Base-by-base conservation (phyloP, 2,797 vertebrate species). In the Sternotherus odoratus region DNA sequence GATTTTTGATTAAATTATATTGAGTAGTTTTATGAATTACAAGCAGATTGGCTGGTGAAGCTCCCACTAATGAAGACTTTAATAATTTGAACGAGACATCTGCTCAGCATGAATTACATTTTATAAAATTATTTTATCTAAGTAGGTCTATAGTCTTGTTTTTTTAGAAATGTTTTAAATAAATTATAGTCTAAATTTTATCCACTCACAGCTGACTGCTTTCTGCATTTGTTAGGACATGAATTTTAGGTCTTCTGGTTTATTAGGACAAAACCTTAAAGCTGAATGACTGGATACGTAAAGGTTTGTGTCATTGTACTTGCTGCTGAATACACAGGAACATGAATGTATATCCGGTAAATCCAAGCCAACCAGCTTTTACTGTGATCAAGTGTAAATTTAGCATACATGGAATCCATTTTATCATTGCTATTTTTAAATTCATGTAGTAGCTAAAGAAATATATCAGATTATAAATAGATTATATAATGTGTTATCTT, bases 1-100 rank as follows among this genome's bases (percentile, higher is more conserved):
- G 15, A 49, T 53, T 93, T 88, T 93, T 93, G 36, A 88, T 94
- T 92, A 83, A 88, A 15, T 94, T 79, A 63, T 54, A 79, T 26
- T 85, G 28, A 53, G 3, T 87, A 83, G 66, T 28, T 63, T 56
- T 80, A 0, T 92, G 82, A 95, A 88, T 96, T 93, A 86, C 36
- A 77, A 56, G 83, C 87, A 85, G 66, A 83, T 60, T 87, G 53
- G 6, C 28, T 78, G 48, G 6, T 93, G 69, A 53, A 85, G 46
- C 33, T 87, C 86, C 51, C 57, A 11, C 46, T 95, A 91, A 93
- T 85, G 86, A 94, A 95, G 36, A 33, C 48, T 85, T 51, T 87
- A 87, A 85, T 96, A 83, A 95, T 94, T 95, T 94, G 74, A 89
- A 63, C 82, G 63, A 92, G 83, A 30, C 82, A 83, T 94, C 53